phyloP scores from a whole-genome alignment of 2,797 vertebrate genomes.

The Mastacembelus armatus region DNA sequence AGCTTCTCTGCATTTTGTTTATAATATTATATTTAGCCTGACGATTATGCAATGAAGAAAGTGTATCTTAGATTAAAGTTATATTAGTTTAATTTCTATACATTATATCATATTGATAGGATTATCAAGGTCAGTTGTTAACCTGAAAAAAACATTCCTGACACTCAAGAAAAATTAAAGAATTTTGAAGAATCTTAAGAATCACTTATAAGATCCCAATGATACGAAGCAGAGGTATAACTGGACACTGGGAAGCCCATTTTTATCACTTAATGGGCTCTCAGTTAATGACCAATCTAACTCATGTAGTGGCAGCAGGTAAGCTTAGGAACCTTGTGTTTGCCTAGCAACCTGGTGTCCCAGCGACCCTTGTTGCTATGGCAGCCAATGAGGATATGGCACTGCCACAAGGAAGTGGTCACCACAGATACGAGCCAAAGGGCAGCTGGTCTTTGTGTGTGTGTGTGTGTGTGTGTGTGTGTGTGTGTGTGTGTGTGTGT shows the following conservation, averaged over 20 bases:
- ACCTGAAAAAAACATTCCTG: too few relatives aligned
- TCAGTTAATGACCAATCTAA: conserved; percentile 39
- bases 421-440: conserved; percentile 88
- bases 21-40: neutral
- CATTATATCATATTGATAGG: neutral
- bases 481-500: conserved; percentile 42
- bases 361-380: conserved; percentile 78
- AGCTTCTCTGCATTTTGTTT: neutral
- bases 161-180: too few relatives aligned
- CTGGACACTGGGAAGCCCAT: rapidly evolving
- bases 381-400: conserved; percentile 76
- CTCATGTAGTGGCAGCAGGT: conserved; percentile 49
- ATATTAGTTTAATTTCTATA: neutral
- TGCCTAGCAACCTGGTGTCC: conserved; percentile 75
- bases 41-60: neutral
- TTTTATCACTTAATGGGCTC: conserved; percentile 27
- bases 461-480: conserved; percentile 39
- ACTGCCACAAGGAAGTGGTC: conserved; percentile 90
- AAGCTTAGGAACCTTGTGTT: conserved; percentile 71
- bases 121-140: neutral
- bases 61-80: too few relatives aligned
- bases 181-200: too few relatives aligned
- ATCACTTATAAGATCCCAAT: too few relatives aligned
- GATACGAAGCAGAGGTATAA: neutral
- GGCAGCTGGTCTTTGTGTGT: conserved; percentile 87